phyloP scores from a whole-genome alignment of 2,113 vertebrate genomes.

The Etia nguti region DNA sequence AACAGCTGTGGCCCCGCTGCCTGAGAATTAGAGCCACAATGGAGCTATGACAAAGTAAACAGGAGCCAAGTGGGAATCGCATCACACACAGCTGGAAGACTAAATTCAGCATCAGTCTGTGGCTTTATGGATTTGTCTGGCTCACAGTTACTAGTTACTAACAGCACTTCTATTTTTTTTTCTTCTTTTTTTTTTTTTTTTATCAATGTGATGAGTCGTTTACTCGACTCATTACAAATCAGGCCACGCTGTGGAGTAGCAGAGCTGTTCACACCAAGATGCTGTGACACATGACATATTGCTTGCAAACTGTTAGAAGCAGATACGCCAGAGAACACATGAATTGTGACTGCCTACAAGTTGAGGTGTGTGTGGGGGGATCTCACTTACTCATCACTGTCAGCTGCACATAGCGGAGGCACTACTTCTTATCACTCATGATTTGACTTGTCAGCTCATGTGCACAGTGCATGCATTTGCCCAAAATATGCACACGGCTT shows the following conservation, averaged over 20 bases:
- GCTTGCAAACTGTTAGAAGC: slow-evolving; percentile 38
- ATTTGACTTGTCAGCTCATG: slow-evolving; percentile 29
- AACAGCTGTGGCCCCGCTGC: slow-evolving; percentile 95
- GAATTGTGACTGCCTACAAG: slow-evolving; percentile 11
- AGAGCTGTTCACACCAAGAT: slow-evolving; percentile 13
- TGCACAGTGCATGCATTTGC: neutral
- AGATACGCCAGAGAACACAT: slow-evolving; percentile 51
- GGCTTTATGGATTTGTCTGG: neutral
- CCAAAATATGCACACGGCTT: neutral
- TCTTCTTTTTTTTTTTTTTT: neutral
- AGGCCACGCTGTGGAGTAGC: slow-evolving; percentile 1
- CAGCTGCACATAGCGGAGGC: slow-evolving; percentile 13
- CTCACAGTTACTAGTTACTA: neutral
- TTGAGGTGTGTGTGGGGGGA: neutral
- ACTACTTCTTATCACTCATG: slow-evolving; percentile 46
- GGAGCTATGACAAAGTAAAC: slow-evolving; percentile 16
- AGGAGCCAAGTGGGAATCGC: neutral
- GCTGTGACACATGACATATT: slow-evolving; percentile 13
- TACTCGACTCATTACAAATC: slow-evolving; percentile 5
- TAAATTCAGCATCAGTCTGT: neutral
- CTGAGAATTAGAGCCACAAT: slow-evolving; percentile 72
- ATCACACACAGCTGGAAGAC: neutral
- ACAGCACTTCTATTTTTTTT: neutral
- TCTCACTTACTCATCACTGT: slow-evolving; percentile 7
- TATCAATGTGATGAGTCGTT: neutral